phyloP scores from a whole-genome alignment of 2,888 invertebrate genomes.

The Mactromeris polynyma region DNA sequence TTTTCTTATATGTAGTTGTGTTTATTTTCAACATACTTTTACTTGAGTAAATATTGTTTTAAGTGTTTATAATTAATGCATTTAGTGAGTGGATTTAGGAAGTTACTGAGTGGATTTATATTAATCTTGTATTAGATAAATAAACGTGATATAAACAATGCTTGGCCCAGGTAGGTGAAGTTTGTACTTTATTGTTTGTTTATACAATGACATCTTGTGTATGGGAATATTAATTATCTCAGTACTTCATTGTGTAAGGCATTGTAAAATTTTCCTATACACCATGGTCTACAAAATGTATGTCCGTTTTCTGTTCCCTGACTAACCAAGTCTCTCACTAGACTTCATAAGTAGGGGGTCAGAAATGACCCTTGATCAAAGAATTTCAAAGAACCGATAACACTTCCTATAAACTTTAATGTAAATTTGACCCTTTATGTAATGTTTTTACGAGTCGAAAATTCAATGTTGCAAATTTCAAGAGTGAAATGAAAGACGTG shows the following conservation, averaged over 20 bases:
- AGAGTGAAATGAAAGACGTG: too few relatives aligned
- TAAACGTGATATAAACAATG: not conserved
- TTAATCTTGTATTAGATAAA: not conserved
- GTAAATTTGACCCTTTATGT: too few relatives aligned
- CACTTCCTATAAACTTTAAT: too few relatives aligned
- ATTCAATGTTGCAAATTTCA: too few relatives aligned
- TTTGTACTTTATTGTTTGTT: not conserved
- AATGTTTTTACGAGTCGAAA: too few relatives aligned
- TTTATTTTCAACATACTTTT: not conserved
- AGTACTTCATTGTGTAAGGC: not conserved
- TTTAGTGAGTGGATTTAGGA: not conserved
- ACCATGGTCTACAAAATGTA: too few relatives aligned
- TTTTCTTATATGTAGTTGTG: not conserved
- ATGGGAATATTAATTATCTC: not conserved
- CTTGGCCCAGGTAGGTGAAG: not conserved
- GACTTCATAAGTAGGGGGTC: too few relatives aligned
- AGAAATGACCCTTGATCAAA: too few relatives aligned
- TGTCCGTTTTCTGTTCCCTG: too few relatives aligned
- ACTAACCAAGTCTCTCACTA: too few relatives aligned
- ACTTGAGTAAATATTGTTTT: not conserved
- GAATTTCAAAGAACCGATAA: too few relatives aligned
- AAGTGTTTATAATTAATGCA: slow-evolving; percentile 1
- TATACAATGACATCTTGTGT: not conserved
- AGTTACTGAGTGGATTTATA: not conserved
- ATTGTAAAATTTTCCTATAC: not conserved